Evolutionary conservation across 2,888 invertebrate genomes (phyloP).

Genomic region (Pycnomerus fuliginosus): DNA sequence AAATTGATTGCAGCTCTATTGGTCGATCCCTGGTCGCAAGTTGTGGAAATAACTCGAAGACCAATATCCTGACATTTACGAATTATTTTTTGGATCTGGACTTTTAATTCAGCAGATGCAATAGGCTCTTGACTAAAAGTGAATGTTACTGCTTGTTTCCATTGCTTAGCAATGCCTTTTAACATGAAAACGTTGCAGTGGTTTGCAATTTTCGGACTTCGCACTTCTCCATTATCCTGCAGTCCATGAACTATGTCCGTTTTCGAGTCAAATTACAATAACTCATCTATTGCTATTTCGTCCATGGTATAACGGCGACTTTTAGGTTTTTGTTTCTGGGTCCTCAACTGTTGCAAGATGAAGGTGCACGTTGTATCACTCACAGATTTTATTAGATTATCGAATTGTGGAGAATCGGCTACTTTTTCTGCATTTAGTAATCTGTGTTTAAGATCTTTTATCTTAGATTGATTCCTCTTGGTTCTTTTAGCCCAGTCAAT

Average conservation of each 20-base stretch:
- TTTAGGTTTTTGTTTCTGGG: too few relatives aligned
- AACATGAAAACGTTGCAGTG: constrained; percentile 8
- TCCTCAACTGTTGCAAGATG: too few relatives aligned
- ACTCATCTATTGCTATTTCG: too few relatives aligned
- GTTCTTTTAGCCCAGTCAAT: too few relatives aligned
- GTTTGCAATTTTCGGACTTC: constrained; percentile 1
- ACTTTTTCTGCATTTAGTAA: too few relatives aligned
- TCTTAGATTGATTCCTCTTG: too few relatives aligned
- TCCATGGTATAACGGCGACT: too few relatives aligned
- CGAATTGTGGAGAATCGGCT: too few relatives aligned
- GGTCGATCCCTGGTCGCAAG: constrained; percentile 28
- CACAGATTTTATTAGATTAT: too few relatives aligned
- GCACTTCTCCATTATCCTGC: background rate
- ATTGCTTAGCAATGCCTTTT: constrained; percentile 5
- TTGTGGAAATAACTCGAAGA: constrained; percentile 23
- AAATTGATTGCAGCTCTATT: constrained; percentile 21
- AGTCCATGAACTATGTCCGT: background rate
- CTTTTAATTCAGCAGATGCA: background rate
- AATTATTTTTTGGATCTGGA: background rate
- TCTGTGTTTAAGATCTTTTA: too few relatives aligned
- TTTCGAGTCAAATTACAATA: too few relatives aligned
- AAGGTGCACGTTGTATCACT: too few relatives aligned
- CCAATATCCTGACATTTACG: constrained; percentile 15
- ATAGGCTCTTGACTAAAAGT: constrained; percentile 1
- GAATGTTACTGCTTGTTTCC: constrained; percentile 4